Evolutionary conservation across 2,797 vertebrate species (phyloP).

Genomic region (Characodon lateralis): DNA sequence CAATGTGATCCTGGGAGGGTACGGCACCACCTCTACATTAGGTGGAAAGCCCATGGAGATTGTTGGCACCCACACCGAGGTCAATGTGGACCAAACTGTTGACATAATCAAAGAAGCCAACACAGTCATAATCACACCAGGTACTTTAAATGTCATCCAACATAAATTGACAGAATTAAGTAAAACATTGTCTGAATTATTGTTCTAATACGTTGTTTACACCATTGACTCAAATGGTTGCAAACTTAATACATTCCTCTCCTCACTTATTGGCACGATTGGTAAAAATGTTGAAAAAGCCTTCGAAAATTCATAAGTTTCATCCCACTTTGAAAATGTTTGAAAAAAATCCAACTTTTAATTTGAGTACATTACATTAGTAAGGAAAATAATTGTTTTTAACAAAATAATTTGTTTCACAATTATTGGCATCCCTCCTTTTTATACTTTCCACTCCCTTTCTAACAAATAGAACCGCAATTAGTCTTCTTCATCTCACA

Average conservation of each 20-base stretch:
- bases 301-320: not conserved
- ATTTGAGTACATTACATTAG: not conserved
- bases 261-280: not conserved
- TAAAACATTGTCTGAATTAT: not conserved
- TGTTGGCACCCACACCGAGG: constrained; percentile 80
- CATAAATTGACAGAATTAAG: not conserved
- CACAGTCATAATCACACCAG: constrained; percentile 81
- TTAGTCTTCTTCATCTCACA: not conserved
- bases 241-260: not conserved
- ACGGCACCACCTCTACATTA: constrained; percentile 78
- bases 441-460: not conserved
- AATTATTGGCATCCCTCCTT: not conserved
- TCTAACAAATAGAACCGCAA: not conserved
- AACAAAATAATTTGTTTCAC: not conserved
- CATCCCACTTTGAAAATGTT: not conserved
- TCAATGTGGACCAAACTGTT: constrained; percentile 81
- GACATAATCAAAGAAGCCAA: constrained; percentile 83
- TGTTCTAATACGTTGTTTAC: not conserved
- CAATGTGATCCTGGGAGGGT: constrained; percentile 82
- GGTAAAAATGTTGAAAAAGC: not conserved
- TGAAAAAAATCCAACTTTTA: not conserved
- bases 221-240: not conserved
- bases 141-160: constrained; percentile 37
- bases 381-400: not conserved
- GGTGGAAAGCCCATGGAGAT: constrained; percentile 84